Evolutionary conservation across 1,140 invertebrate genomes (phyloP).

Genomic region (Micrasema longulum): DNA sequence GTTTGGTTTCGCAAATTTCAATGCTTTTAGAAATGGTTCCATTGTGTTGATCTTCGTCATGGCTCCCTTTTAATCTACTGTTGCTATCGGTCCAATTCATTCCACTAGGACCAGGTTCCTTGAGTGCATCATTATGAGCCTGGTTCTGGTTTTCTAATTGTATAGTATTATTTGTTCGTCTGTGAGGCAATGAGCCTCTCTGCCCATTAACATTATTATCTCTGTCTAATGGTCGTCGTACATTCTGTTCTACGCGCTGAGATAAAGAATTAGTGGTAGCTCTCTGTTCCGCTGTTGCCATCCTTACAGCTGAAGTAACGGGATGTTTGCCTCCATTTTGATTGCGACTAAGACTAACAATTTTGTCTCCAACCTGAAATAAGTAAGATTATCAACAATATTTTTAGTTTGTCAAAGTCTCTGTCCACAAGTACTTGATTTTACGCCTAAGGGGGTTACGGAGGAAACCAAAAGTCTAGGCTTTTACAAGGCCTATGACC

Average conservation of each 20-base stretch:
- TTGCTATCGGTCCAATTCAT: conserved; percentile 11
- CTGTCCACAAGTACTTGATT: too few species aligned
- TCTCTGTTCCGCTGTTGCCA: conserved; percentile 60
- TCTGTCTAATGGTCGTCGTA: conserved; percentile 68
- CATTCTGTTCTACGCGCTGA: conserved; percentile 62
- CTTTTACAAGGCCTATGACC: too few species aligned
- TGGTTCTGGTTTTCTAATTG: conserved; percentile 54
- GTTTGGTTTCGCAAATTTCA: too few species aligned
- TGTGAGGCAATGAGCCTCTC: conserved; percentile 70
- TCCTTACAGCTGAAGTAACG: conserved; percentile 63
- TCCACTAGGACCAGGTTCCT: conserved; percentile 42
- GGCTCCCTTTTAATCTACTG: conserved; percentile 40
- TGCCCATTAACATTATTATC: conserved; percentile 82
- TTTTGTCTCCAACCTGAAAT: conserved; percentile 71
- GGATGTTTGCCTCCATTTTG: conserved; percentile 64
- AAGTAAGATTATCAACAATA: too few species aligned
- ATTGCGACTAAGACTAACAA: conserved; percentile 74
- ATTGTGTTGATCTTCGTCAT: conserved; percentile 39
- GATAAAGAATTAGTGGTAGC: conserved; percentile 60
- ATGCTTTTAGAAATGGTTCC: conserved; percentile 8
- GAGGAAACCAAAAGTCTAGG: too few species aligned
- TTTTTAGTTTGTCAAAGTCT: too few species aligned
- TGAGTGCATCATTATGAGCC: neutral
- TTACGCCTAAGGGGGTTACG: too few species aligned
- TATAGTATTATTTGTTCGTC: conserved; percentile 48